Base-by-base conservation (phyloP, 1,140 invertebrate genomes). In the Bacillus rossius region DNA sequence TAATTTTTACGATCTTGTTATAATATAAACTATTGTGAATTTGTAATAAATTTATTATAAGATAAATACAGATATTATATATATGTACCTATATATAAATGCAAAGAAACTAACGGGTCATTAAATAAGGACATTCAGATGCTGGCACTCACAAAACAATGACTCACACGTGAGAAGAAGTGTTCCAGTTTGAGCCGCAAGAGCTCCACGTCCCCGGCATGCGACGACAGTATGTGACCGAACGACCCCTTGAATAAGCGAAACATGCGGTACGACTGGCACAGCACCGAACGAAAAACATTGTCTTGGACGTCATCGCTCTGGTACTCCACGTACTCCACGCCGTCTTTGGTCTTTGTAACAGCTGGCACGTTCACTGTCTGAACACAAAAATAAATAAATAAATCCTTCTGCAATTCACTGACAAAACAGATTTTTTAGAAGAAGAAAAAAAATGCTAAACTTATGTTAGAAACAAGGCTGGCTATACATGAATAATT, bases 191-290 rank as follows among this genome's bases (percentile, higher is more conserved):
- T 83, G 57, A 81, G 78, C 68, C 80, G 81, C n/a, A 92, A 73
- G 42, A 76, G 65, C 45, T 78, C 75, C 2, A 81, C 75, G 67
- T 73, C 71, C 51, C 78, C 76, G 20, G 76, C 74, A 34, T 77
- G 75, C 57, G 75, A 77, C 22, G 70, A 63, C 13, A 85, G 69
- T 56, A 85, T 80, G 22, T 71, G 72, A 42, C 76, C 65, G 63
- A 92, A 87, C n/a, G 82, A 84, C 8, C 87, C 87, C 77, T 85
- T 83, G 67, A 89, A 87, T 34, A 93, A 69, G 68, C 86, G 75
- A 68, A 90, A 92, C 78, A 87, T 86, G 53, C 79, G 74, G 68
- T 92, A 92, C 17, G 84, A 78, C 69, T 89, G 86, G 64, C 81
- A 79, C 1, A 93, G 73, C 37, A 92, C 77, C 20, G 85, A 77